Base-by-base conservation (phyloP, 2,113 vertebrate genomes). In the Tachuris rubrigastra region DNA sequence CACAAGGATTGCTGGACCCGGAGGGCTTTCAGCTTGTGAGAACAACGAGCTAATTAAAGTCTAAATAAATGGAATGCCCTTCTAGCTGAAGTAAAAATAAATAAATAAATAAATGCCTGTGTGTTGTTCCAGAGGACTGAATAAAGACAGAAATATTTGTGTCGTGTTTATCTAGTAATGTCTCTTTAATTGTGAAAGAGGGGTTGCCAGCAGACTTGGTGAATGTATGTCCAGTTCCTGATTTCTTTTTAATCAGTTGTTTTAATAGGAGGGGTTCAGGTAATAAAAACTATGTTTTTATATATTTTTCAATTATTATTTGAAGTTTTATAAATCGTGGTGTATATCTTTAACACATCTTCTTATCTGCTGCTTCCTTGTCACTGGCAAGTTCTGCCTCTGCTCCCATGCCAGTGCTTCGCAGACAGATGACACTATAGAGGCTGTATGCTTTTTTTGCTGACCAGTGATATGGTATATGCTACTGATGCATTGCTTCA, bases 1-100 rank as follows among this genome's bases (percentile, higher is more conserved):
- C 93, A 82, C 94, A 94, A 84, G 92, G 92, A 92, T 59, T 90
- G 74, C 89, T 46, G 89, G 67, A 92, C 94, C 89, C 35, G 0
- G 42, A 94, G 89, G 93, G 84, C 91, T 91, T 91, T 78, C 94
- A 79, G 86, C 84, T 94, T 85, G 73, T 85, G 91, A 94, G 87
- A 94, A 73, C 85, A 86, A 69, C 2, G 3, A 94, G 90, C 85
- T 93, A 91, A 95, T 96, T 95, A 78, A 86, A 60, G 65, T 74
- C 89, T 84, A 85, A 93, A 87, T 77, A 92, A 95, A 89, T 16
- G 14, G 53, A 81, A 80, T 53, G 41, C 78, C 73, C 92, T 94
- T 53, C 85, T 85, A 92, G 76, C 52, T 82, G 33, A 82, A 93
- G 80, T 59, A 86, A 55, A 91, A 75, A 85, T 58, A 87, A 95